Evolutionary conservation across 2,888 invertebrate species (phyloP), one percentile per base, ranked within the genome.

Genomic region (Calameuta idolon): DNA sequence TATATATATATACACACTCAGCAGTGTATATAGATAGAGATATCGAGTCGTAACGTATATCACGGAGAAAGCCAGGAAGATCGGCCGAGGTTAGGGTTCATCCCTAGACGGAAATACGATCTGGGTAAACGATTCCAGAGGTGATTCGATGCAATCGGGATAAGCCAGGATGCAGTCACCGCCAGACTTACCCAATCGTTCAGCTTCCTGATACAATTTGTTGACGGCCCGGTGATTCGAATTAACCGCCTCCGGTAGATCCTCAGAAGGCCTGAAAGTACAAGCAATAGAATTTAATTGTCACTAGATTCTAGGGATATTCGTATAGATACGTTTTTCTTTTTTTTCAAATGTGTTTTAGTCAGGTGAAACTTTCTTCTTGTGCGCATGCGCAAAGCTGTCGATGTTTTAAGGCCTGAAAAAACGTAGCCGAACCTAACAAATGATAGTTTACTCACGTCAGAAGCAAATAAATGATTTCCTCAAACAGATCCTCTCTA

Each of bases 381-480:
- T 4, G 15, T 15, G 0, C 4, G 4, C 15, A 1, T 4, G 37
- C 37, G 1, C 4, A 0, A 37, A 4, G 0, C 37, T 4, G 15
- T 15, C 37, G 15, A 37, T 15, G 37, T 15, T 37, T 15, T 37
- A 15, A 37, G 37, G 4, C 37, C 15, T 15, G 37, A 37, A 37
- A 37, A 15, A 15, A 4, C 37, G 34, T 76, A 74, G 79, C 69
- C 69, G 79, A 74, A 34, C 40, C 74, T 76, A 69, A 74, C 79
- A 69, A 76, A 76, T 33, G 69, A 40, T 79, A 79, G 76, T 79
- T 79, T 76, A 92, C 94, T 94, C 91, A 96, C 96, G 95, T 95
- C 74, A 96, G 92, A 34, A 95, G 91, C 84, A 94, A 94, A 80
- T 93, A 94, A 69, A 95, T 91, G 69, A 96, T 91, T 89, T 96